Percentiles rank a stretch among this genome's conserved stretches.
Evolutionary conservation across 2,113 vertebrate species (phyloP).

Genomic region (Alouatta palliata): DNA sequence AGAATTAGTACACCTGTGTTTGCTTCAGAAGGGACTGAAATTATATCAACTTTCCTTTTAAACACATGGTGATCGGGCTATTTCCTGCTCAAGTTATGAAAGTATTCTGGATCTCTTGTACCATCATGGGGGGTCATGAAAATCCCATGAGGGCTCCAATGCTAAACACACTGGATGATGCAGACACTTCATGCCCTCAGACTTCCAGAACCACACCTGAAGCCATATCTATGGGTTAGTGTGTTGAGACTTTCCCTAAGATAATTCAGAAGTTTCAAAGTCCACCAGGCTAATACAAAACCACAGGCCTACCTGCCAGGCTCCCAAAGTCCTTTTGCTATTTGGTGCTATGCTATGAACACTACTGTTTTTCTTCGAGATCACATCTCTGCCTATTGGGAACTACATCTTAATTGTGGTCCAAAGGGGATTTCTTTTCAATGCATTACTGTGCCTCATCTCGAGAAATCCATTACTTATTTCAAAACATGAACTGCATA

Average conservation of each 20-base stretch:
- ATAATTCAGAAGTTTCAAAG: neutral
- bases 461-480: conserved; percentile 55
- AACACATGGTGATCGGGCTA: neutral
- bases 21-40: neutral
- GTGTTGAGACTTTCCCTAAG: conserved; percentile 16
- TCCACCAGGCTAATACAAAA: neutral
- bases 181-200: neutral
- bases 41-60: neutral
- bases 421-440: neutral
- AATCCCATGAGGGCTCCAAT: neutral
- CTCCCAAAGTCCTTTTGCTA: neutral
- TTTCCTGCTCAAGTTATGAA: conserved; percentile 28
- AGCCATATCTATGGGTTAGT: neutral
- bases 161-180: neutral
- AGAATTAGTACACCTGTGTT: conserved; percentile 40
- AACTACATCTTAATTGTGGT: conserved; percentile 16
- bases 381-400: neutral
- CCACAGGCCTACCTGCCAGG: neutral
- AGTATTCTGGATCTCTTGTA: neutral
- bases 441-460: neutral
- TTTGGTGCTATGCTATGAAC: neutral
- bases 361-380: neutral
- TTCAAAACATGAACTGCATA: conserved; percentile 56
- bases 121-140: neutral
- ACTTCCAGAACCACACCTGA: neutral